Conservation (phyloP, 2,888 invertebrate genomes). For the Chloroclystis v-ata region DNA sequence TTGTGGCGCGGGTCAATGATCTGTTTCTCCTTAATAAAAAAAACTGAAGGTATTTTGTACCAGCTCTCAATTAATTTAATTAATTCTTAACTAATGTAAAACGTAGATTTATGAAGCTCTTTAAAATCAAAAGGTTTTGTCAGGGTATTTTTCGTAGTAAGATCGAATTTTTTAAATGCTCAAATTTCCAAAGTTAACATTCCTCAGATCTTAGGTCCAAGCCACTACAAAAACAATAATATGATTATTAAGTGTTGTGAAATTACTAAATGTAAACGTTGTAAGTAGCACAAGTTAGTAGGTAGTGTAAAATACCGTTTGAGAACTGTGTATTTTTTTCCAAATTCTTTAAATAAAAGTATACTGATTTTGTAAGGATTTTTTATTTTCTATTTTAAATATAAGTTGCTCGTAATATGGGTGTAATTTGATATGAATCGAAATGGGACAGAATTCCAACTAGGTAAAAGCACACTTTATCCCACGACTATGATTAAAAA, state of each 20-base stretch:
- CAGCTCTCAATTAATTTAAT: too few relatives aligned
- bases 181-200: background rate
- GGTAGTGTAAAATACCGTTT: constrained; percentile 49
- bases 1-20: constrained; percentile 5
- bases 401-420: too few relatives aligned
- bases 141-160: too few relatives aligned
- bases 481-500: too few relatives aligned
- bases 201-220: background rate
- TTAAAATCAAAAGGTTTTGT: too few relatives aligned
- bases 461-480: too few relatives aligned
- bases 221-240: constrained; percentile 12
- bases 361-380: constrained; percentile 55
- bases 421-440: too few relatives aligned
- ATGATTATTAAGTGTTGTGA: constrained; percentile 54
- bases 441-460: too few relatives aligned
- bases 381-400: constrained; percentile 35
- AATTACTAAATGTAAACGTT: constrained; percentile 42
- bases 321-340: constrained; percentile 62
- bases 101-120: too few relatives aligned
- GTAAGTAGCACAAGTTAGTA: constrained; percentile 53
- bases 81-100: too few relatives aligned
- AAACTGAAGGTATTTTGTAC: too few relatives aligned
- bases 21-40: background rate
- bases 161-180: too few relatives aligned
- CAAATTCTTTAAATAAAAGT: constrained; percentile 65